Evolutionary conservation across 2,888 invertebrate species (phyloP).

Genomic region (Andrena minutula): DNA sequence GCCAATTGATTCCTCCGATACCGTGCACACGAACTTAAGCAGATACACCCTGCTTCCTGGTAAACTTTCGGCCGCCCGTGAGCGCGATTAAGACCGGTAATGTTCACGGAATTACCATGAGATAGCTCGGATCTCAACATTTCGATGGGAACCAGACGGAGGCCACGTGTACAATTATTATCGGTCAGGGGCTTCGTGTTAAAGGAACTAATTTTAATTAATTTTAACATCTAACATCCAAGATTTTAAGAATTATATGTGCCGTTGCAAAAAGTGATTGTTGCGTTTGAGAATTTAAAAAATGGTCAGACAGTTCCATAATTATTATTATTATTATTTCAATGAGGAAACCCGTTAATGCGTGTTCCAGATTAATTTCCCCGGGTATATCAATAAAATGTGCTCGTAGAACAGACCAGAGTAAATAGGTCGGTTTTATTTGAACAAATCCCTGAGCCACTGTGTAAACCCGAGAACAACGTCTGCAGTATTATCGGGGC

Average conservation of each 20-base stretch:
- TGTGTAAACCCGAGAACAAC: not conserved
- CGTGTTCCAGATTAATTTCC: no score
- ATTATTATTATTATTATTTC: no score
- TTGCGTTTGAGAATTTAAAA: no score
- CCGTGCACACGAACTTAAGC: slow-evolving; percentile 72
- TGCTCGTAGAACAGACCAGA: no score
- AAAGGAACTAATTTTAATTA: no score
- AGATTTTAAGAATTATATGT: no score
- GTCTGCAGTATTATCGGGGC: not conserved
- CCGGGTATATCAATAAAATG: no score
- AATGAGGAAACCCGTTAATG: no score
- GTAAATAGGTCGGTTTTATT: not conserved
- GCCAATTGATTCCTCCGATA: slow-evolving; percentile 77
- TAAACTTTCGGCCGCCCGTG: slow-evolving; percentile 65
- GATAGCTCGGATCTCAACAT: slow-evolving; percentile 49
- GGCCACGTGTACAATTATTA: slow-evolving; percentile 46
- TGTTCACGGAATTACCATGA: slow-evolving; percentile 65
- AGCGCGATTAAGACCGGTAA: slow-evolving; percentile 72
- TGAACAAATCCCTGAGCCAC: not conserved
- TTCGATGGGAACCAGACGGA: slow-evolving; percentile 49
- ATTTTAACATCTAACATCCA: no score
- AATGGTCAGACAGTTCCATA: no score
- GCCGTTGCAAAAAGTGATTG: no score
- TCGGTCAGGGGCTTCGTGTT: slow-evolving; percentile 35
- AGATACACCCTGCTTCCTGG: slow-evolving; percentile 62